Conservation (phyloP, 2,113 vertebrate species). For the Petrocephalus zakoni region DNA sequence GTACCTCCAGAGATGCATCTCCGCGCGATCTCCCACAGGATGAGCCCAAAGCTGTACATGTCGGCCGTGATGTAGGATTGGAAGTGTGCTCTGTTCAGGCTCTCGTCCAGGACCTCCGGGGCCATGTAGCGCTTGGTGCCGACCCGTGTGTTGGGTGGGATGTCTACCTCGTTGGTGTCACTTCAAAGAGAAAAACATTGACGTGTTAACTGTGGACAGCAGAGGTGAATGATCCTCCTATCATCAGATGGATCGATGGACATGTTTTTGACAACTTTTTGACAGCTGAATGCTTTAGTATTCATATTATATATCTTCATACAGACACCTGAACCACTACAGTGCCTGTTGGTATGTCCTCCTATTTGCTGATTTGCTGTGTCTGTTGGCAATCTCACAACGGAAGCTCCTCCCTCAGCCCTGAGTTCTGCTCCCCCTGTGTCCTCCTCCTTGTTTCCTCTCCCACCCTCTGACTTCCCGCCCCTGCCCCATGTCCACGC, state of each 20-base stretch:
- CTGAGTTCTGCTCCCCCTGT: neutral
- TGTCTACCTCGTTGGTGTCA: conserved; percentile 93
- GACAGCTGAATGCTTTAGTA: neutral
- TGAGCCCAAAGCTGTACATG: conserved; percentile 98
- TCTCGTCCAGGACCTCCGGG: conserved; percentile 92
- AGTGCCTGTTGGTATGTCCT: neutral
- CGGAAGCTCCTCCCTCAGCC: neutral
- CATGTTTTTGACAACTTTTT: neutral
- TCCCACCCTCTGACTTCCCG: neutral
- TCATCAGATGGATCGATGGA: neutral
- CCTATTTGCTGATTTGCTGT: neutral
- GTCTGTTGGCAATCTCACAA: neutral
- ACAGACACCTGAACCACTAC: neutral
- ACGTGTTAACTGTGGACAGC: neutral
- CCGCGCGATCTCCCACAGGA: conserved; percentile 89
- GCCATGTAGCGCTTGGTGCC: conserved; percentile 98
- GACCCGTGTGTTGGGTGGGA: conserved; percentile 87
- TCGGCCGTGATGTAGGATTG: conserved; percentile 98
- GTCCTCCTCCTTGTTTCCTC: no score
- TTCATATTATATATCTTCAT: neutral
- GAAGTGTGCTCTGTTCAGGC: conserved; percentile 84
- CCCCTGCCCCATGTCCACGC: neutral
- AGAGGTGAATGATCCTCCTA: neutral
- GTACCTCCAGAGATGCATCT: conserved; percentile 91
- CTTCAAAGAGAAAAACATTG: conserved; percentile 47